These are phyloP conservation scores for Pterophyllum scalare DNA, from an alignment of 2,113 vertebrate genomes.

Conservation along the genomic window DNA sequence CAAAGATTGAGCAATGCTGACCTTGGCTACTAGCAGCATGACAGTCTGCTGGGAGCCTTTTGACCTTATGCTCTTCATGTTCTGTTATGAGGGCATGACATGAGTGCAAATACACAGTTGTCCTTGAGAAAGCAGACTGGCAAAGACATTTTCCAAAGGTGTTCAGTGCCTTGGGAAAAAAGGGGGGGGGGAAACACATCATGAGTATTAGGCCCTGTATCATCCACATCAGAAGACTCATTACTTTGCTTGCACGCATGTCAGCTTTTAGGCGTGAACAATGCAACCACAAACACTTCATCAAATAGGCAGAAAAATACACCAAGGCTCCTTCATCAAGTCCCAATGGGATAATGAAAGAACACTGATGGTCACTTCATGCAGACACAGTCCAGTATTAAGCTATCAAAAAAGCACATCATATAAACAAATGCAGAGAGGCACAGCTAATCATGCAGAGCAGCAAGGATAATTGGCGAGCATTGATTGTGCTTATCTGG, in stretches of 20 bases:
- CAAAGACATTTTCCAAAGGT: slow-evolving; percentile 4
- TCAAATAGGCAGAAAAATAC: slow-evolving; percentile 28
- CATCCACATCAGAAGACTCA: slow-evolving; percentile 20
- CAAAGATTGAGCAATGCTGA: background rate
- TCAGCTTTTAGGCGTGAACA: slow-evolving; percentile 16
- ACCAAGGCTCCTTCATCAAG: slow-evolving; percentile 33
- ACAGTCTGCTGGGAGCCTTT: background rate
- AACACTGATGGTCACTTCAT: slow-evolving; percentile 50
- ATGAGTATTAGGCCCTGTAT: background rate
- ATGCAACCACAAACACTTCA: slow-evolving; percentile 39
- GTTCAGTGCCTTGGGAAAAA: background rate
- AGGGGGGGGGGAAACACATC: background rate
- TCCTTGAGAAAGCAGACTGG: slow-evolving; percentile 5
- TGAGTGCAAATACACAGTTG: slow-evolving; percentile 2
- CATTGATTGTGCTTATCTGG: slow-evolving; percentile 77
- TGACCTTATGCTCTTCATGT: slow-evolving; percentile 1
- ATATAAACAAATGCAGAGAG: slow-evolving; percentile 49
- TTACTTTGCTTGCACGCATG: slow-evolving; percentile 34
- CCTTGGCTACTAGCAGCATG: background rate
- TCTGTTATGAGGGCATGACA: background rate
- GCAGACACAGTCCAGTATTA: slow-evolving; percentile 44
- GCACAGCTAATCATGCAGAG: slow-evolving; percentile 64
- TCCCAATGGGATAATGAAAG: background rate
- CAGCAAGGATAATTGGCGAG: slow-evolving; percentile 64
- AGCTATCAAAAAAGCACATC: slow-evolving; percentile 45